Evolutionary conservation across 2,113 vertebrate genomes (phyloP).

Genomic region (Montifringilla adamsi): DNA sequence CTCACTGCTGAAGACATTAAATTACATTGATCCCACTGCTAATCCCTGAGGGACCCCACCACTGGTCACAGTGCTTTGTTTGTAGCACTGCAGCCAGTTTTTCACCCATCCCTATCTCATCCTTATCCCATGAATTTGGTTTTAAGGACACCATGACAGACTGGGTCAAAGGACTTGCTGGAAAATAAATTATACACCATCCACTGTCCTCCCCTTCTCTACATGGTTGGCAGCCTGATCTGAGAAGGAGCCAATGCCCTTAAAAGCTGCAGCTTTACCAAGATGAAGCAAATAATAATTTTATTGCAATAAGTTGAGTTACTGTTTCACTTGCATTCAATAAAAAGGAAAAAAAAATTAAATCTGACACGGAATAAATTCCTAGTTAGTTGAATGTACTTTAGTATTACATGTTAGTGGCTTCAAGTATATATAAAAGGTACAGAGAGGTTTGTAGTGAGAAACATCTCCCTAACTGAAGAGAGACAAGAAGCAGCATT

Average conservation of each 20-base stretch:
- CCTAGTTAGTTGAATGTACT: not conserved
- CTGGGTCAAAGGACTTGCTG: not conserved
- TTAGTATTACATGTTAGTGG: not conserved
- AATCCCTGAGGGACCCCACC: not conserved
- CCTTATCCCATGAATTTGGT: not conserved
- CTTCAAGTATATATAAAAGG: not conserved
- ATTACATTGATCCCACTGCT: not conserved
- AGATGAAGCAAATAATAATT: not conserved
- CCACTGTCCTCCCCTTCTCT: not conserved
- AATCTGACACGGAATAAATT: not conserved
- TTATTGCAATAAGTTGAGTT: constrained; percentile 5
- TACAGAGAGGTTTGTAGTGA: not conserved
- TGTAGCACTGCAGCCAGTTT: not conserved
- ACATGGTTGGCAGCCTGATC: not conserved
- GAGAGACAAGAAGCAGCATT: not conserved
- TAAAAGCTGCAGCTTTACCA: not conserved
- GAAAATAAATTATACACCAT: not conserved
- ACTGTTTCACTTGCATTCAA: not conserved
- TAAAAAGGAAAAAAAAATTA: not conserved
- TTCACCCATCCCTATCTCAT: not conserved
- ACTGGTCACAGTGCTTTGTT: not conserved
- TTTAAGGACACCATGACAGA: not conserved
- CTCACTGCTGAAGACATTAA: not conserved
- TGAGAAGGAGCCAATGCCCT: not conserved
- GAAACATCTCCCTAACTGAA: not conserved